Evolutionary conservation across 2,888 invertebrate species (phyloP), one percentile per base, ranked within the genome.

Genomic region (Latrodectus elegans): DNA sequence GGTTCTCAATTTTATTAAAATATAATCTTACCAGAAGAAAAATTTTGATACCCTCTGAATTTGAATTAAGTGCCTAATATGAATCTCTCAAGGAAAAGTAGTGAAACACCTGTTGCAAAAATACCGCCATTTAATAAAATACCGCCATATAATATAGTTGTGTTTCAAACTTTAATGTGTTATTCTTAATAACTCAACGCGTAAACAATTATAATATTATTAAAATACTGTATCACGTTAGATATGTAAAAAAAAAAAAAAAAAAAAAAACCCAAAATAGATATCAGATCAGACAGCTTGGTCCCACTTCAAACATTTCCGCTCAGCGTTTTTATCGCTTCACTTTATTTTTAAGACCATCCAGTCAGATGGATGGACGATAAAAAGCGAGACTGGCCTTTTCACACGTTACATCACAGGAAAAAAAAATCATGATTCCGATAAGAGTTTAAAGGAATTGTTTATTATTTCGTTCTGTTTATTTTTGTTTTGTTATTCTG

Each of bases 221-320:
- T 38, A 6, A 38, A 38, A 38, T 3, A 0, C 6, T 38, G 38
- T 38, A 38, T 38, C 38, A 6, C 4, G 4, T 38, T 38, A 38
- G 4, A 38, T 38, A 38, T 38, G 38, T 6, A 38, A 38, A 38
- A 38, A n/a, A n/a, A n/a, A n/a, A n/a, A 53, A 65, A 75, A 76
- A 65, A 26, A 53, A 26, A 55, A 53, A 65, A 75, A 76, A 65
- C 76, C 65, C 26, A 49, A 65, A 76, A 74, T 17, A 60, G 60
- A 60, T 60, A 60, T 60, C 68, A 17, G 10, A 14, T 10, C 68
- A 82, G 82, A 82, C 82, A 67, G 82, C 82, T 67, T 55, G 81
- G 81, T 74, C 73, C 74, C 74, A 26, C 74, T n/a, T 26, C 10
- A 22, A 74, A 60, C 60, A 55, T 15, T 81, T 81, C 55, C 68